Evolutionary conservation across 2,888 invertebrate species (phyloP).

Genomic region (Desoria tigrina): DNA sequence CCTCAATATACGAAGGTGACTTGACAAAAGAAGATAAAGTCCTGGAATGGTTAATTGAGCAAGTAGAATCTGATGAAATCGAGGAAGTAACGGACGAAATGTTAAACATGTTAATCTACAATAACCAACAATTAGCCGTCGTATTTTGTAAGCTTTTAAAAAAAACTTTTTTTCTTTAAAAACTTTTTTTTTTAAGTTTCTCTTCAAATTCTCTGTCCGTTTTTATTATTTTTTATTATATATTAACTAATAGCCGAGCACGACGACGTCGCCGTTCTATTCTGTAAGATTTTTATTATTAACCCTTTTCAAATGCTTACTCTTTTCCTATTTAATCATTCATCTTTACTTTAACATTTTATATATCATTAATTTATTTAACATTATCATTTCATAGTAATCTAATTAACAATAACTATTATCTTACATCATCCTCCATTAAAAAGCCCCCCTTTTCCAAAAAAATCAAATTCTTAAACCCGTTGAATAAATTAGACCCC

Average conservation of each 20-base stretch:
- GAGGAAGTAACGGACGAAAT: constrained; percentile 94
- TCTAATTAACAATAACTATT: too few species aligned
- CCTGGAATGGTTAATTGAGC: constrained; percentile 81
- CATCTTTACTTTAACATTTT: constrained; percentile 14
- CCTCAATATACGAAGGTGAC: constrained; percentile 82
- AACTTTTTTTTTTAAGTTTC: constrained; percentile 1
- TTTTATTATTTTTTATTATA: constrained; percentile 2
- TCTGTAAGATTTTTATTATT: constrained; percentile 53
- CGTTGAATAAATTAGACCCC: too few species aligned
- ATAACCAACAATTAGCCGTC: constrained; percentile 84
- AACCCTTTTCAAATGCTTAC: too few species aligned
- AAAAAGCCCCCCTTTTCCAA: too few species aligned
- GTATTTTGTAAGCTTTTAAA: constrained; percentile 75
- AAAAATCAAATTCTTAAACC: too few species aligned
- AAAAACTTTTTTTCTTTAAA: not conserved
- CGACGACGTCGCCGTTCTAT: constrained; percentile 58
- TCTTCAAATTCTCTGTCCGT: not conserved
- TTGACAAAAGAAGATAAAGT: constrained; percentile 80
- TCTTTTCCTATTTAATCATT: constrained; percentile 30
- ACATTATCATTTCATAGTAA: too few species aligned
- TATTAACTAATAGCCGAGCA: constrained; percentile 52
- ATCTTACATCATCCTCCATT: too few species aligned
- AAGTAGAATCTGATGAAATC: constrained; percentile 88
- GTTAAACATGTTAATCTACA: constrained; percentile 83
- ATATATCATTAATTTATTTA: constrained; percentile 18